These are phyloP conservation scores for Trichomycterus rosablanca DNA, from an alignment of 2,113 vertebrate genomes.

Conservation along the genomic window DNA sequence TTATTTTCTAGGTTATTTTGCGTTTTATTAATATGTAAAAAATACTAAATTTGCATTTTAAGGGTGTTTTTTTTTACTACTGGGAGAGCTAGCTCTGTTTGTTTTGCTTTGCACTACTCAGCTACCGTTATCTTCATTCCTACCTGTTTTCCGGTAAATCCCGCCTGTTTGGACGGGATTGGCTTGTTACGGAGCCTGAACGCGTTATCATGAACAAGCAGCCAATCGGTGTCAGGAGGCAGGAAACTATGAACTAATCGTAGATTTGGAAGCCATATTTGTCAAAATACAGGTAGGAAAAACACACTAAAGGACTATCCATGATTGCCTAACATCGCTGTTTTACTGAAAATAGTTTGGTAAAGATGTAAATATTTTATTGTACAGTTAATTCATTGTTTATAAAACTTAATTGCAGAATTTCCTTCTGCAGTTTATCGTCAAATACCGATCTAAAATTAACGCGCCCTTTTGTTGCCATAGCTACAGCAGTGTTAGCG, in stretches of 20 bases:
- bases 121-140: background rate
- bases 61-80: background rate
- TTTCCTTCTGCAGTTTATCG: background rate
- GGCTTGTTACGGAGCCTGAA: background rate
- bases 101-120: background rate
- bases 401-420: background rate
- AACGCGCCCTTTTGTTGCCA: slow-evolving; percentile 27
- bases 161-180: background rate
- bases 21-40: background rate
- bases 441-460: background rate
- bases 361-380: background rate
- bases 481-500: slow-evolving; percentile 32
- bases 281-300: background rate
- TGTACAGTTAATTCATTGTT: background rate
- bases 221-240: background rate
- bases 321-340: background rate
- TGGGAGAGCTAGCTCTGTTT: background rate
- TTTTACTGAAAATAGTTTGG: too few relatives aligned
- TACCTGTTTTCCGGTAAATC: slow-evolving; percentile 1
- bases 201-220: background rate
- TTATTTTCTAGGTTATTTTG: background rate
- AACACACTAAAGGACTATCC: background rate
- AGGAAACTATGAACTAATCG: too few relatives aligned
- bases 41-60: background rate
- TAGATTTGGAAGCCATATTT: too few relatives aligned